Evolutionary conservation across 2,113 vertebrate genomes (phyloP), one percentile per base, ranked within the genome.

Genomic region (Illadopsis cleaveri): DNA sequence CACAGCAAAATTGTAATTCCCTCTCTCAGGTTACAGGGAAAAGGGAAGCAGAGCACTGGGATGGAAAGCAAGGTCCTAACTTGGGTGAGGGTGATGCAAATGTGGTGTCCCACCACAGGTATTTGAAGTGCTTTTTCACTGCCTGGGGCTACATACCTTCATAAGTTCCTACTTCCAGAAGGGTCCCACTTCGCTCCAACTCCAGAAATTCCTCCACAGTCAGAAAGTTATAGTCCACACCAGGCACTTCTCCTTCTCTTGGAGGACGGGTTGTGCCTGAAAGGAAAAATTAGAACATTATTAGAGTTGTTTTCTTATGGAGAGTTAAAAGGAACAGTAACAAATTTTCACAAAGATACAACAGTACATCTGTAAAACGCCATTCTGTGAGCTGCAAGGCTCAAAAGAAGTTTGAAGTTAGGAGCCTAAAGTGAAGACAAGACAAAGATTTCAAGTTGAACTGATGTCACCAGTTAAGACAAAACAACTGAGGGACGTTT

Each of bases 141-240:
- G 42, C 38, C 37, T 0, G 0, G 47, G 25, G 12, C 20, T 78
- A 50, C 97, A 93, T 98, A 99, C 99, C 99, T 98, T 99, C 99
- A 93, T 99, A 99, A 61, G 99, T 99, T 98, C 99, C 99, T 23
- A 99, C 99, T 98, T 99, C 99, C 96, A 99, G 98, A 79, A 99
- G 98, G 56, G 99, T 99, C 54, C 99, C 99, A 50, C 98, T 99
- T 95, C 98, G 97, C 94, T 99, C 99, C 75, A 99, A 98, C 84
- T 99, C 98, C 96, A 99, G 96, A 96, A 99, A 99, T 53, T 99
- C 98, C 90, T 99, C 98, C 94, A 99, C 99, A 71, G 98, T 99
- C 96, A 99, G 98, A 97, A 99, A 99, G 96, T 98, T 99, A 96
- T 99, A 99, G 97, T 99, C 99, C 97, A 99, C 98, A 58, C 99